Evolutionary conservation across 1,140 invertebrate species (phyloP).

Genomic region (Drosophila seguyi): DNA sequence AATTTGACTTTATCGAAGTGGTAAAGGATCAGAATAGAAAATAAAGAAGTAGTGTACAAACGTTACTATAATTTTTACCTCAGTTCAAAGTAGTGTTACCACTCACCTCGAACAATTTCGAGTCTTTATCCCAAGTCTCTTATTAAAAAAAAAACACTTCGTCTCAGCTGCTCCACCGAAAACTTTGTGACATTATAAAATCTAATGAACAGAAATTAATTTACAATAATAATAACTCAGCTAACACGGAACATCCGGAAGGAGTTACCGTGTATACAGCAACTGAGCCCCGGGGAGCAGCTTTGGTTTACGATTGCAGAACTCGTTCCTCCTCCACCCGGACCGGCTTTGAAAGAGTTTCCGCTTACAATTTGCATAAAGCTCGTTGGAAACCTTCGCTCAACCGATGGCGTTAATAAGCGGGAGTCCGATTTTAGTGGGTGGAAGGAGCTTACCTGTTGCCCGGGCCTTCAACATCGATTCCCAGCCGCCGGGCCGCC

Average conservation of each 20-base stretch:
- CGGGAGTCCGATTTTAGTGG: constrained; percentile 36
- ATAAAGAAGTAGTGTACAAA: neutral
- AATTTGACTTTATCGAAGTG: neutral
- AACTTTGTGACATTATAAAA: constrained; percentile 75
- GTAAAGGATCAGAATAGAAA: too few species aligned
- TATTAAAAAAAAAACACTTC: constrained; percentile 21
- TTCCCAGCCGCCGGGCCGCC: constrained; percentile 5
- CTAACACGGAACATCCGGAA: constrained; percentile 64
- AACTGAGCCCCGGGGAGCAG: constrained; percentile 44
- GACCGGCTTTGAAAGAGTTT: constrained; percentile 76
- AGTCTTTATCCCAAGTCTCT: too few species aligned
- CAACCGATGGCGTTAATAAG: constrained; percentile 75
- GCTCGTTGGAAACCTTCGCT: constrained; percentile 64
- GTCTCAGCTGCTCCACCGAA: constrained; percentile 52
- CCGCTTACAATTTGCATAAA: constrained; percentile 84
- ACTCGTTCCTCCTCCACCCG: constrained; percentile 16
- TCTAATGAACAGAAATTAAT: constrained; percentile 83
- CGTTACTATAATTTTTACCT: neutral
- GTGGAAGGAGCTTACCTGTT: constrained; percentile 69
- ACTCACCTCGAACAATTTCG: neutral
- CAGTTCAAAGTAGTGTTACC: neutral
- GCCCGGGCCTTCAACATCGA: constrained; percentile 41
- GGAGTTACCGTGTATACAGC: constrained; percentile 22
- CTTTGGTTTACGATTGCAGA: constrained; percentile 57
- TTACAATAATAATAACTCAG: constrained; percentile 80